Percentiles rank a stretch among this genome's conserved stretches.
Conservation (phyloP, 2,888 invertebrate species). For the Dolichopus griseipennis region DNA sequence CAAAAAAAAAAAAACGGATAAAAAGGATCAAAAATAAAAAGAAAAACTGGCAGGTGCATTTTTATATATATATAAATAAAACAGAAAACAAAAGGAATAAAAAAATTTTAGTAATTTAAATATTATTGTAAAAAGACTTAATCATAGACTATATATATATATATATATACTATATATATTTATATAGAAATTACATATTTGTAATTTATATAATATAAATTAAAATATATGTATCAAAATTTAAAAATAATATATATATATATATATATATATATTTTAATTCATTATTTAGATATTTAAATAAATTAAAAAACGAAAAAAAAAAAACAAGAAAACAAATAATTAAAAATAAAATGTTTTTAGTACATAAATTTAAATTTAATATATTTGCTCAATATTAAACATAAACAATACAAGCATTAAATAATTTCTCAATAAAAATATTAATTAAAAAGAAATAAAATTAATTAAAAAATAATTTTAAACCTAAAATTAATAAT, state of each 20-base stretch:
- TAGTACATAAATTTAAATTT: too few species aligned
- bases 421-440: too few species aligned
- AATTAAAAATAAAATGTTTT: too few species aligned
- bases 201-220: background rate
- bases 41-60: background rate
- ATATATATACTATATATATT: background rate
- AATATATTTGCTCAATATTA: too few species aligned
- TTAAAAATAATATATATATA: background rate
- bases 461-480: too few species aligned
- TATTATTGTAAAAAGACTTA: conserved; percentile 3
- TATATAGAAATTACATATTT: background rate
- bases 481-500: too few species aligned
- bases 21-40: background rate
- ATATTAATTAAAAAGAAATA: too few species aligned
- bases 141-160: background rate
- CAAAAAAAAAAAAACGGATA: background rate
- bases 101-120: background rate
- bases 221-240: background rate
- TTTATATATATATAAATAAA: background rate
- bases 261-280: too few species aligned
- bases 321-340: background rate
- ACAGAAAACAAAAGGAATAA: too few species aligned
- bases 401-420: too few species aligned
- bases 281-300: background rate
- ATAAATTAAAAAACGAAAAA: background rate